These are phyloP conservation scores for Mya arenaria DNA, from an alignment of 1,140 invertebrate genomes.

Conservation along the genomic window DNA sequence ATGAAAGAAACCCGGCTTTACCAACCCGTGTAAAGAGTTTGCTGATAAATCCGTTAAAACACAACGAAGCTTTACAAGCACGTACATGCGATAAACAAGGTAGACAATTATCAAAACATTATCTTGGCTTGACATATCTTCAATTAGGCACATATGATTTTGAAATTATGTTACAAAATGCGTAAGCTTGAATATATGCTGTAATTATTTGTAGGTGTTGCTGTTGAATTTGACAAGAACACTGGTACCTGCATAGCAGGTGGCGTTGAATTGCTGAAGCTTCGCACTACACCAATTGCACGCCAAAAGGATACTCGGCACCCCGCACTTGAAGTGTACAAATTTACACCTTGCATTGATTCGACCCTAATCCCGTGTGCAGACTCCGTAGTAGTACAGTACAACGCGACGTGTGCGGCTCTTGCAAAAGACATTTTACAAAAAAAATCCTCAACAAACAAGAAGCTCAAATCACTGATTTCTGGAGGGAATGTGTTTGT, in stretches of 20 bases:
- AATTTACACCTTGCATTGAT: slow-evolving; percentile 90
- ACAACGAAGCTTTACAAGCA: slow-evolving; percentile 45
- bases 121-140: too few relatives aligned
- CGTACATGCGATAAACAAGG: slow-evolving; percentile 52
- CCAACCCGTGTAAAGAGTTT: slow-evolving; percentile 93
- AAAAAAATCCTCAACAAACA: background rate
- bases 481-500: too few relatives aligned
- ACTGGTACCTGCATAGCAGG: slow-evolving; percentile 90
- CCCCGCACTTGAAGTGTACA: slow-evolving; percentile 91
- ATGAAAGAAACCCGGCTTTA: slow-evolving; percentile 89
- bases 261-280: slow-evolving; percentile 93
- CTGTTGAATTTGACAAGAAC: slow-evolving; percentile 88
- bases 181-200: background rate
- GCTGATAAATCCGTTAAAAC: slow-evolving; percentile 88
- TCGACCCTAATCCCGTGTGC: slow-evolving; percentile 30
- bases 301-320: slow-evolving; percentile 86
- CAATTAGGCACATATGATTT: too few relatives aligned
- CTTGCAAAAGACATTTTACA: background rate
- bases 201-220: slow-evolving; percentile 64
- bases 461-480: background rate
- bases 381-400: background rate
- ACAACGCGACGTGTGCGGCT: background rate
- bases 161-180: too few relatives aligned
- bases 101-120: background rate
- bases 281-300: slow-evolving; percentile 94